Evolutionary conservation across 2,113 vertebrate species (phyloP).

Genomic region (Syrrhaptes paradoxus): DNA sequence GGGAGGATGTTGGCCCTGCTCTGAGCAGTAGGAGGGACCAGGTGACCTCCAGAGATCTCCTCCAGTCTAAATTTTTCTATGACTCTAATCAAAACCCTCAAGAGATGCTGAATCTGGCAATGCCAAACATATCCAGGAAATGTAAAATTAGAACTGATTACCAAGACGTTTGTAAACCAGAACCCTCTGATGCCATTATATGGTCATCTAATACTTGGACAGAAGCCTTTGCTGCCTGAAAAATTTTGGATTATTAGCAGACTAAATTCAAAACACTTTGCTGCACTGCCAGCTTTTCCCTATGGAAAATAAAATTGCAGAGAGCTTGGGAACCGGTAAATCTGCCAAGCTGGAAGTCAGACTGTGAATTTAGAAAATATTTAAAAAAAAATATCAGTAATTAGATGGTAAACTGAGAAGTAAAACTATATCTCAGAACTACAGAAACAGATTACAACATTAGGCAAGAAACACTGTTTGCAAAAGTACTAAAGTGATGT

Average conservation of each 20-base stretch:
- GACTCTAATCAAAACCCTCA: conserved; percentile 27
- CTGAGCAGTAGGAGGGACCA: not conserved
- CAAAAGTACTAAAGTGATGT: not conserved
- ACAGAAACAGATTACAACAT: not conserved
- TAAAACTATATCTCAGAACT: not conserved
- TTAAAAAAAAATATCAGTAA: not conserved
- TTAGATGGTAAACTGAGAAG: not conserved
- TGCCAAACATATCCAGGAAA: conserved; percentile 50
- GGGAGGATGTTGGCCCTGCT: not conserved
- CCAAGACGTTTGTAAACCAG: conserved; percentile 46
- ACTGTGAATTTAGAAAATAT: not conserved
- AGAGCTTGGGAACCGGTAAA: conserved; percentile 36
- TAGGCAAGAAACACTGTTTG: not conserved
- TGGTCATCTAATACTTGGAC: conserved; percentile 53
- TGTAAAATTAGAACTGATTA: conserved; percentile 68
- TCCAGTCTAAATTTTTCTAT: conserved; percentile 1
- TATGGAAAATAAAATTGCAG: conserved; percentile 51
- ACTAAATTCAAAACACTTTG: conserved; percentile 59
- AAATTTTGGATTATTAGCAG: conserved; percentile 36
- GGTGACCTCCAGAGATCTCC: conserved; percentile 18
- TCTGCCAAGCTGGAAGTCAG: conserved; percentile 7
- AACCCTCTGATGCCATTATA: conserved; percentile 47
- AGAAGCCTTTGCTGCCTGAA: conserved; percentile 59
- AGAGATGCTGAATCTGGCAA: conserved; percentile 35
- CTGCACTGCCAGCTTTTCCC: conserved; percentile 45